These are phyloP conservation scores for Oreotrochilus melanogaster DNA, from an alignment of 2,113 vertebrate genomes.

Conservation along the genomic window DNA sequence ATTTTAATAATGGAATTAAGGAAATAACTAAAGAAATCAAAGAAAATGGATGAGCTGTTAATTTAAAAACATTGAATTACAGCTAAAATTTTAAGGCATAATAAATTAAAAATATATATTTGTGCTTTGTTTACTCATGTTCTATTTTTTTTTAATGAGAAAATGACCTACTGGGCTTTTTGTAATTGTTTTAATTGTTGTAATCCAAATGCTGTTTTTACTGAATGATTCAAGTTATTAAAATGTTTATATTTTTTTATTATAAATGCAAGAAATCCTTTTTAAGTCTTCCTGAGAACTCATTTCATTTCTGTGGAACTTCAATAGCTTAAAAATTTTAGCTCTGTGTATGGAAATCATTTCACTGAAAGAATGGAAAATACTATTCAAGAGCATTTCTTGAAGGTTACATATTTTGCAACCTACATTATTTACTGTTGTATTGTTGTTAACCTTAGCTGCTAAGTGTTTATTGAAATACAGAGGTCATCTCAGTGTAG, in stretches of 20 bases:
- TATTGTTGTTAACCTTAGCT: not conserved
- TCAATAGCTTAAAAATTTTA: slow-evolving; percentile 40
- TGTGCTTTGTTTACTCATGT: not conserved
- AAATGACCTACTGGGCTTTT: not conserved
- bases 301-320: not conserved
- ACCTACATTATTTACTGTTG: not conserved
- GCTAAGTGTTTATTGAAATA: not conserved
- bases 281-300: not conserved
- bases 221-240: not conserved
- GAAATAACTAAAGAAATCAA: not conserved
- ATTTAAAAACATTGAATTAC: not conserved
- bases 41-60: not conserved
- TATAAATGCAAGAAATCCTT: not conserved
- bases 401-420: not conserved
- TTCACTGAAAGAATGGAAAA: slow-evolving; percentile 28
- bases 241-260: not conserved
- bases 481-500: not conserved
- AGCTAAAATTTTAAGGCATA: not conserved
- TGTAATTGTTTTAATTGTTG: not conserved
- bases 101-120: not conserved
- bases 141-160: not conserved
- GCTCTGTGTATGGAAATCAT: not conserved
- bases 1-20: not conserved
- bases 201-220: not conserved
- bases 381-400: slow-evolving; percentile 13